These are phyloP conservation scores for Monochamus saltuarius DNA, from an alignment of 1,140 invertebrate species.

Conservation along the genomic window DNA sequence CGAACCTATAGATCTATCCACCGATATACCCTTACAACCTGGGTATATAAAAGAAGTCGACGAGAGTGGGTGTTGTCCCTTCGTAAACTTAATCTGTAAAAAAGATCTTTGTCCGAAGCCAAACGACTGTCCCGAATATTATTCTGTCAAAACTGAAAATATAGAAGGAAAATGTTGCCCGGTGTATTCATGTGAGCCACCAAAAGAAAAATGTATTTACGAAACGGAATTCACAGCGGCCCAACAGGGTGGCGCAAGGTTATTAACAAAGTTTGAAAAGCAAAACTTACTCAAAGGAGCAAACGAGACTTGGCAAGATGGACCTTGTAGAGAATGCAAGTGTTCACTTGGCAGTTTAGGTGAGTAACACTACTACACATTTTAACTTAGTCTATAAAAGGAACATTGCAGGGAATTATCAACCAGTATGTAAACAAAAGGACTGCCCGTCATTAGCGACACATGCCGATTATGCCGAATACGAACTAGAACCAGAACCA, in stretches of 20 bases:
- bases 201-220: slow-evolving; percentile 69
- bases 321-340: slow-evolving; percentile 64
- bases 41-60: slow-evolving; percentile 52
- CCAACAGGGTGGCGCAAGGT: slow-evolving; percentile 56
- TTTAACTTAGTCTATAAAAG: not conserved
- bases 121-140: slow-evolving; percentile 60
- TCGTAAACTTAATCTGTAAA: slow-evolving; percentile 60
- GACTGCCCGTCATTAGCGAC: slow-evolving; percentile 45
- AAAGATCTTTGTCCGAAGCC: slow-evolving; percentile 61
- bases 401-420: slow-evolving; percentile 30
- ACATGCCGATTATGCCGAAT: slow-evolving; percentile 54
- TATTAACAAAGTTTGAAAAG: slow-evolving; percentile 45
- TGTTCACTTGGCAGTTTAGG: slow-evolving; percentile 51
- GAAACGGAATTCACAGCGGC: slow-evolving; percentile 58
- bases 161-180: slow-evolving; percentile 63
- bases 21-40: slow-evolving; percentile 55
- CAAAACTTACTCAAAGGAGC: slow-evolving; percentile 54
- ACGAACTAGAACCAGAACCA: slow-evolving; percentile 56
- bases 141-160: slow-evolving; percentile 53
- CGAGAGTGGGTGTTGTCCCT: slow-evolving; percentile 63
- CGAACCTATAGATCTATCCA: slow-evolving; percentile 51
- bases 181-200: slow-evolving; percentile 64
- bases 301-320: slow-evolving; percentile 67
- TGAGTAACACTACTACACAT: slow-evolving; percentile 5
- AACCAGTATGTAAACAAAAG: slow-evolving; percentile 43